phyloP scores from a whole-genome alignment of 1,140 invertebrate genomes.

The Phymastichus coffea region DNA sequence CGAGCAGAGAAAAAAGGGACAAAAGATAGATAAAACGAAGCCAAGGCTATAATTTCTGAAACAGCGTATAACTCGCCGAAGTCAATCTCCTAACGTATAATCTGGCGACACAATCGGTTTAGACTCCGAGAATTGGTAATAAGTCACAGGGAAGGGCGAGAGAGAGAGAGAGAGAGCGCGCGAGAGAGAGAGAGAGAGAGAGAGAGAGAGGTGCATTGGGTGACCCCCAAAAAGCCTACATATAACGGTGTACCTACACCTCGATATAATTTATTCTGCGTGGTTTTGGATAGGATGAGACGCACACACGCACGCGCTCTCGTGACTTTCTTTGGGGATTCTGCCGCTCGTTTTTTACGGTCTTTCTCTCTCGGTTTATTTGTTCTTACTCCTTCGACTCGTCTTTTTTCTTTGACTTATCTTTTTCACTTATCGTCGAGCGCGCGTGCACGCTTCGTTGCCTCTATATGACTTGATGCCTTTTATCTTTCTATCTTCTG shows the following conservation, averaged over 20 bases:
- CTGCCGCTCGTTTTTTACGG: slow-evolving; percentile 27
- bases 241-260: slow-evolving; percentile 3
- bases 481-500: background rate
- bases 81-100: no score
- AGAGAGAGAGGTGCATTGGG: background rate
- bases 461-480: background rate
- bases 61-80: no score
- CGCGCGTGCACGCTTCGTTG: no score
- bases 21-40: no score
- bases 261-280: slow-evolving; percentile 19
- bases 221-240: slow-evolving; percentile 6
- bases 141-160: no score
- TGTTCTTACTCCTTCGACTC: no score
- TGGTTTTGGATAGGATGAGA: background rate
- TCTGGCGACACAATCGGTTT: background rate
- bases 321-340: slow-evolving; percentile 37
- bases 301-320: background rate
- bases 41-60: background rate
- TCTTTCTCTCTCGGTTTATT: no score
- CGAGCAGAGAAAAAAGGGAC: no score
- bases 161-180: no score
- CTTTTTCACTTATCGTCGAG: background rate
- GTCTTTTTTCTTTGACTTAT: slow-evolving; percentile 2
- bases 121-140: background rate
- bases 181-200: no score